Conservation (phyloP, 2,888 invertebrate species). For the Cepaea hortensis region DNA sequence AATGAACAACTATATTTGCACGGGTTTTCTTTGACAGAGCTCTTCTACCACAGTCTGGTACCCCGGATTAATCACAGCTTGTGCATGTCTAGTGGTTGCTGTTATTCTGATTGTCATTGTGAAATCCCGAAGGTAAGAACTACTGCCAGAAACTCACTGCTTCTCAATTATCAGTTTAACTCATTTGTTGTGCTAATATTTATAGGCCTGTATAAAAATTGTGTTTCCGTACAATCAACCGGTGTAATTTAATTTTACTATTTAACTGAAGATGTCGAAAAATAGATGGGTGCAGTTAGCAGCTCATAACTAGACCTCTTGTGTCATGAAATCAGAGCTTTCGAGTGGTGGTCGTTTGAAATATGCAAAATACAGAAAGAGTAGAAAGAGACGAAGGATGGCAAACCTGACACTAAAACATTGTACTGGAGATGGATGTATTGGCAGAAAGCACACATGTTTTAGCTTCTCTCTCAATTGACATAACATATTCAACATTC, state of each 20-base stretch:
- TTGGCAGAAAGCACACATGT: too few species aligned
- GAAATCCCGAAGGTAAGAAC: not conserved
- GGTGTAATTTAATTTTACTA: too few species aligned
- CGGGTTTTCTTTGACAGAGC: not conserved
- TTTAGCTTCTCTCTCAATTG: not conserved
- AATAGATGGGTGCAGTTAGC: too few species aligned
- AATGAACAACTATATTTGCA: not conserved
- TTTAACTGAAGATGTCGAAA: too few species aligned
- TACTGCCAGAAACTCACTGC: not conserved
- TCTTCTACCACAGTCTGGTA: not conserved
- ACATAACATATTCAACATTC: not conserved
- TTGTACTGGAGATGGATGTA: too few species aligned
- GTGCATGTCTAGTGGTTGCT: not conserved
- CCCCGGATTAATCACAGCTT: constrained; percentile 15
- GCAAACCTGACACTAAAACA: too few species aligned
- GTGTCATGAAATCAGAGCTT: too few species aligned
- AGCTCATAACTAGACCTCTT: not conserved
- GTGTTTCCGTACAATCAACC: too few species aligned
- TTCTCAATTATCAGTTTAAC: not conserved
- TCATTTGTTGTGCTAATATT: too few species aligned
- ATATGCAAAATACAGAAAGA: too few species aligned
- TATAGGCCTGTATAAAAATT: not conserved
- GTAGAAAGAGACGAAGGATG: too few species aligned
- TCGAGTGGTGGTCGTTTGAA: too few species aligned
- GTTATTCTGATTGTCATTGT: not conserved